phyloP scores from a whole-genome alignment of 2,797 vertebrate species.

The Cuculus canorus region DNA sequence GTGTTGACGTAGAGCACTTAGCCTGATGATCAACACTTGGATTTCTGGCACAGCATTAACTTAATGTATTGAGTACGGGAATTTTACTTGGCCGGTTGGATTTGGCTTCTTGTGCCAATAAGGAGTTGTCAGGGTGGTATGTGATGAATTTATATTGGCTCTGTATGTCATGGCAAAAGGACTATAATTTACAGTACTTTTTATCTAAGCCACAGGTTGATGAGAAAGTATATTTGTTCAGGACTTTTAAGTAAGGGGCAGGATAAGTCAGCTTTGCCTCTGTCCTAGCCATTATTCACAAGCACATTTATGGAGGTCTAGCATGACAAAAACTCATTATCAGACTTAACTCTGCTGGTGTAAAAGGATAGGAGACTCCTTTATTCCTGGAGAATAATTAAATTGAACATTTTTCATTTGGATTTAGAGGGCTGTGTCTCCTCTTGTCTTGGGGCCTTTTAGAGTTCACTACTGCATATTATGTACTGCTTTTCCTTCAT shows the following conservation, averaged over 20 bases:
- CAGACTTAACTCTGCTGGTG: background rate
- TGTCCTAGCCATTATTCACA: background rate
- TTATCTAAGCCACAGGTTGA: background rate
- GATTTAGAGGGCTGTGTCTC: rapidly evolving
- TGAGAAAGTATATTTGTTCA: background rate
- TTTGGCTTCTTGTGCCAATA: background rate
- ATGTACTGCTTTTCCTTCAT: background rate
- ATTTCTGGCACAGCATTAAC: background rate
- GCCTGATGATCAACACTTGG: background rate
- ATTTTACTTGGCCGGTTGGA: background rate
- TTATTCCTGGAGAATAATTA: background rate
- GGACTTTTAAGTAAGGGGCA: background rate
- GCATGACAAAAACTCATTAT: background rate
- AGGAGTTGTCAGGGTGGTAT: background rate
- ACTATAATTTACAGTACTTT: background rate
- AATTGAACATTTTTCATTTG: background rate
- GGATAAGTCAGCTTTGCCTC: background rate
- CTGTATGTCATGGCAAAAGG: background rate
- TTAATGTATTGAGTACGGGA: background rate
- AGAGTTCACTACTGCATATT: background rate
- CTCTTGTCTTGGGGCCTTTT: background rate
- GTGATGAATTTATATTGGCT: background rate
- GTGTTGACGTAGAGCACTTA: background rate
- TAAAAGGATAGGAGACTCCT: background rate
- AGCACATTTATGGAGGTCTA: background rate